Conservation (phyloP, 1,140 invertebrate species). For the Listronotus bonariensis region DNA sequence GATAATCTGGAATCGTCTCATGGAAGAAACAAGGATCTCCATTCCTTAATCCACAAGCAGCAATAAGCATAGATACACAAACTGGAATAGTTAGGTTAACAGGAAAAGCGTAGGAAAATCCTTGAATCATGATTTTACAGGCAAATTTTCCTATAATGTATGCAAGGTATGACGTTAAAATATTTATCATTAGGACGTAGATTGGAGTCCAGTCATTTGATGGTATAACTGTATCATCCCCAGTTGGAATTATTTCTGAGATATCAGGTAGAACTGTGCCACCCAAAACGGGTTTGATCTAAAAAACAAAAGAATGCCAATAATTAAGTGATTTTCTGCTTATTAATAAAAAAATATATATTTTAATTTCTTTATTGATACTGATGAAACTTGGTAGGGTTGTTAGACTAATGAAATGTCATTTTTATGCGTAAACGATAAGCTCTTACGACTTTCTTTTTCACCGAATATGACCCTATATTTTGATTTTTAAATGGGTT, state of each 20-base stretch:
- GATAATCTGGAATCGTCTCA: constrained; percentile 80
- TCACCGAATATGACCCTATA: no score
- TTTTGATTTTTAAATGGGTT: no score
- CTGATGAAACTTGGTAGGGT: no score
- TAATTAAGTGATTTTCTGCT: no score
- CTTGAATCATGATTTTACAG: constrained; percentile 95
- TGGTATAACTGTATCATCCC: constrained; percentile 70
- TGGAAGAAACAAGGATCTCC: constrained; percentile 89
- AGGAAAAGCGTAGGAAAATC: constrained; percentile 94
- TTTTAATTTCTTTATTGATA: no score
- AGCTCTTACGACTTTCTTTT: no score
- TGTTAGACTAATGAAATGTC: no score
- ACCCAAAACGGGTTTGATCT: constrained; percentile 62
- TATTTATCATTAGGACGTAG: constrained; percentile 81
- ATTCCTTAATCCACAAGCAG: constrained; percentile 83
- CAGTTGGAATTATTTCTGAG: constrained; percentile 70
- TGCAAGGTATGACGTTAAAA: constrained; percentile 81
- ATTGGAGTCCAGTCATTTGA: constrained; percentile 74
- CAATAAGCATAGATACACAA: constrained; percentile 77
- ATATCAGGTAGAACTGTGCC: constrained; percentile 71
- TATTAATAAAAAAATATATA: no score
- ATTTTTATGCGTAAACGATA: no score
- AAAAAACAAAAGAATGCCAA: no score
- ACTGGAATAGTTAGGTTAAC: constrained; percentile 91
- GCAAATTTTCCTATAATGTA: constrained; percentile 95